Conservation (phyloP, 2,888 invertebrate species). For the Brenthis ino region DNA sequence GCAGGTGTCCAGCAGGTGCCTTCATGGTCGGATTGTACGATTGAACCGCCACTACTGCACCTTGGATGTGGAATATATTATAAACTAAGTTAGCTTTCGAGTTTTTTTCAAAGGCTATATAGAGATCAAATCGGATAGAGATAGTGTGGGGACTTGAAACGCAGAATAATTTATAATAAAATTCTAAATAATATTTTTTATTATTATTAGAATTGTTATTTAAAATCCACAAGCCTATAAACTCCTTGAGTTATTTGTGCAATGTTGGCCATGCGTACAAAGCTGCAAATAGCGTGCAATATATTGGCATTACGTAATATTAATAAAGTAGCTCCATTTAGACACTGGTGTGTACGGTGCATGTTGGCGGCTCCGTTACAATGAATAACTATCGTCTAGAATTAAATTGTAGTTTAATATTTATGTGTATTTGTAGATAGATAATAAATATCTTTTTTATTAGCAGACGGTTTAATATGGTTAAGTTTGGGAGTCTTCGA, state of each 20-base stretch:
- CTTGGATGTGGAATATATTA: conserved; percentile 11
- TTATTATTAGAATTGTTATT: conserved; percentile 3
- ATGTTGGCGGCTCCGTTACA: not conserved
- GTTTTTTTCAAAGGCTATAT: not conserved
- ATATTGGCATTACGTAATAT: conserved; percentile 20
- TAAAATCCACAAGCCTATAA: conserved; percentile 16
- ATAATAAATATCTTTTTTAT: too few relatives aligned
- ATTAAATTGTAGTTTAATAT: too few relatives aligned
- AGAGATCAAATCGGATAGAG: too few relatives aligned
- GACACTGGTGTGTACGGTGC: not conserved
- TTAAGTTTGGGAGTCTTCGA: too few relatives aligned
- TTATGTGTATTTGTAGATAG: too few relatives aligned
- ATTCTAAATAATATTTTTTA: not conserved
- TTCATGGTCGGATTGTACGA: conserved; percentile 25
- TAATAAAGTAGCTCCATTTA: conserved; percentile 20
- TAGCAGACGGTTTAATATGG: too few relatives aligned
- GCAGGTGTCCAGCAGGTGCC: conserved; percentile 39
- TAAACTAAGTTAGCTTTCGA: not conserved
- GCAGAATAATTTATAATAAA: too few relatives aligned
- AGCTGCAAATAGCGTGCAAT: conserved; percentile 11
- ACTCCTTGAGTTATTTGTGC: conserved; percentile 16
- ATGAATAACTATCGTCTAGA: not conserved
- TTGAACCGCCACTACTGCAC: conserved; percentile 27
- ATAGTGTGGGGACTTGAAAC: too few relatives aligned
- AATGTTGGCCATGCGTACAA: conserved; percentile 19